Percentiles rank a stretch among this genome's conserved stretches.
Evolutionary conservation across 30 jellyfish, hydroid and myxozoan genomes (phyloP).

Genomic region (Euphysa ruthae): DNA sequence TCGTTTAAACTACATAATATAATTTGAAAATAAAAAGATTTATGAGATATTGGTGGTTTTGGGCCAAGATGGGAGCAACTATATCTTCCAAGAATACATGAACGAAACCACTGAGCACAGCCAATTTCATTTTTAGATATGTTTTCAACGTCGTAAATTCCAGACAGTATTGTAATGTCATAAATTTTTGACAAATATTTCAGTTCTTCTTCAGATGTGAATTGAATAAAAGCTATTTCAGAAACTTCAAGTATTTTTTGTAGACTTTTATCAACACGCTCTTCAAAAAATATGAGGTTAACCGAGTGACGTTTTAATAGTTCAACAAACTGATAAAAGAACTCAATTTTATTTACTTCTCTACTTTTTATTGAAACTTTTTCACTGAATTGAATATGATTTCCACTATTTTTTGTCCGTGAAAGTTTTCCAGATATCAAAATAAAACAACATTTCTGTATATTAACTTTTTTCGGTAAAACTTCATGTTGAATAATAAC

Average conservation of each 20-base stretch:
- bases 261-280: background rate
- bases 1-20: conserved; percentile 1
- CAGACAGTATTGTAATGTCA: conserved; percentile 10
- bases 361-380: background rate
- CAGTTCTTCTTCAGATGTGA: background rate
- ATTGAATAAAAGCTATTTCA: conserved; percentile 1
- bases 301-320: background rate
- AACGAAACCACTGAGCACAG: background rate
- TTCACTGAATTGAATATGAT: background rate
- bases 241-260: background rate
- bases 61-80: conserved; percentile 27
- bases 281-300: conserved; percentile 6
- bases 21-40: background rate
- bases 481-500: conserved; percentile 6
- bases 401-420: background rate
- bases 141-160: conserved; percentile 4
- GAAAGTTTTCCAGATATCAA: conserved; percentile 1
- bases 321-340: background rate
- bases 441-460: conserved; percentile 10
- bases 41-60: background rate
- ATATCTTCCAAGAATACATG: conserved; percentile 12
- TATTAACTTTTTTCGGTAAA: background rate
- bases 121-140: background rate
- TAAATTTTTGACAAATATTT: background rate
- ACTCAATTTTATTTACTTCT: background rate